These are phyloP conservation scores for Lasiommata megera DNA, from an alignment of 2,888 invertebrate species.

Conservation along the genomic window DNA sequence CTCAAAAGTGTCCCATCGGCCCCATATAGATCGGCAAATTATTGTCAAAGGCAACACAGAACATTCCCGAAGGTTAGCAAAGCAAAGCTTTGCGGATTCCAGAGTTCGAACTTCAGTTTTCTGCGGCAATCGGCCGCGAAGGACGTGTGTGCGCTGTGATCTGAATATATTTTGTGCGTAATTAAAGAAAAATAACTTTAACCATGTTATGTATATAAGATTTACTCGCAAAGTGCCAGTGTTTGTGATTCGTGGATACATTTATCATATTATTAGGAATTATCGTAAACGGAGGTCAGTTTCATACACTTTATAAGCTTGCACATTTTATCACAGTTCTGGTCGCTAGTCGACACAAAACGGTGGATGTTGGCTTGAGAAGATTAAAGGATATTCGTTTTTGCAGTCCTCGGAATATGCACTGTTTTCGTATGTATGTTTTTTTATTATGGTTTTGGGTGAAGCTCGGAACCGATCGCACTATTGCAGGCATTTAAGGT, in stretches of 20 bases:
- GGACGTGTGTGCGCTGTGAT: not conserved
- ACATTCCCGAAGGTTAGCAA: conserved; percentile 15
- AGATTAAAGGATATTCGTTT: conserved; percentile 9
- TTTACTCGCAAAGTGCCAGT: not conserved
- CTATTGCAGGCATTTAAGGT: not conserved
- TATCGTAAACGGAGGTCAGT: conserved; percentile 9
- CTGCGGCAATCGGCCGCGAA: conserved; percentile 25
- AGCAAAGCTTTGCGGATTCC: conserved; percentile 19
- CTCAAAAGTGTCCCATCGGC: not conserved
- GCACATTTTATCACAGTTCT: conserved; percentile 5
- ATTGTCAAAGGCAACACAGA: conserved; percentile 15
- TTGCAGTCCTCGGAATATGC: not conserved
- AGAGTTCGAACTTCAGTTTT: conserved; percentile 12
- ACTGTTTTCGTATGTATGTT: not conserved
- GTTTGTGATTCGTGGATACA: not conserved
- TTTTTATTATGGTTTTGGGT: not conserved
- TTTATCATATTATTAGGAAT: not conserved
- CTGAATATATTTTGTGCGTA: not conserved
- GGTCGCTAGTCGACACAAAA: not conserved
- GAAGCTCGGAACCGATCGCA: not conserved
- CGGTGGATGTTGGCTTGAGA: not conserved
- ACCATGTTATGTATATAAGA: conserved; percentile 1
- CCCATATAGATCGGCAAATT: not conserved
- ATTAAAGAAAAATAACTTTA: not conserved
- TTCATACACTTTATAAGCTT: not conserved